phyloP scores from a whole-genome alignment of 64 coral and sea anemone genomes.

The Dendrophyllia cribrosa region DNA sequence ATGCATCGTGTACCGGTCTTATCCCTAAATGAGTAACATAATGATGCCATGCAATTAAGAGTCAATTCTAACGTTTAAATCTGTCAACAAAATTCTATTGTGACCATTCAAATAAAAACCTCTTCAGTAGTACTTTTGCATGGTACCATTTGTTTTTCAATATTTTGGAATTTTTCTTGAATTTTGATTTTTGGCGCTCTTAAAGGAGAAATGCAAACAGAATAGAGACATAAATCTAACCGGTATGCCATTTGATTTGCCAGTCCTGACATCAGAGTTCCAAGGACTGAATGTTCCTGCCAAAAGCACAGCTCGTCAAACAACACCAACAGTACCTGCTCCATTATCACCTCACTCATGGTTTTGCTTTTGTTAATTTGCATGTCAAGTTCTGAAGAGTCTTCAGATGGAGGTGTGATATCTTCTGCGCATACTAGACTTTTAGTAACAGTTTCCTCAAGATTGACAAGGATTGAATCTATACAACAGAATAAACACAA shows the following conservation, averaged over 20 bases:
- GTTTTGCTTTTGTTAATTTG: not conserved
- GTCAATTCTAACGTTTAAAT: too few relatives aligned
- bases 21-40: too few relatives aligned
- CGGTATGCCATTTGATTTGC: slow-evolving; percentile 34
- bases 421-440: not conserved
- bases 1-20: too few relatives aligned
- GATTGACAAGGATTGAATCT: slow-evolving; percentile 1
- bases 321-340: not conserved
- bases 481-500: not conserved
- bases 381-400: not conserved
- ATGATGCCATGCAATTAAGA: too few relatives aligned
- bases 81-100: too few relatives aligned
- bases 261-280: slow-evolving; percentile 7
- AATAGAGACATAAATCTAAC: not conserved
- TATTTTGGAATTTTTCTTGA: too few relatives aligned
- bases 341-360: slow-evolving; percentile 11
- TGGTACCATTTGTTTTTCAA: too few relatives aligned
- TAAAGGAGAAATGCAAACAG: not conserved
- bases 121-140: too few relatives aligned
- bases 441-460: not conserved
- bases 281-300: slow-evolving; percentile 40
- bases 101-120: too few relatives aligned
- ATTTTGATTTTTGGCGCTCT: too few relatives aligned
- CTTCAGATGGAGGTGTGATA: not conserved
- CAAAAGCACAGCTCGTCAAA: slow-evolving; percentile 10